Percentiles rank a stretch among this genome's conserved stretches.
Evolutionary conservation across 2,113 vertebrate genomes (phyloP).

Genomic region (Epinephelus lanceolatus): DNA sequence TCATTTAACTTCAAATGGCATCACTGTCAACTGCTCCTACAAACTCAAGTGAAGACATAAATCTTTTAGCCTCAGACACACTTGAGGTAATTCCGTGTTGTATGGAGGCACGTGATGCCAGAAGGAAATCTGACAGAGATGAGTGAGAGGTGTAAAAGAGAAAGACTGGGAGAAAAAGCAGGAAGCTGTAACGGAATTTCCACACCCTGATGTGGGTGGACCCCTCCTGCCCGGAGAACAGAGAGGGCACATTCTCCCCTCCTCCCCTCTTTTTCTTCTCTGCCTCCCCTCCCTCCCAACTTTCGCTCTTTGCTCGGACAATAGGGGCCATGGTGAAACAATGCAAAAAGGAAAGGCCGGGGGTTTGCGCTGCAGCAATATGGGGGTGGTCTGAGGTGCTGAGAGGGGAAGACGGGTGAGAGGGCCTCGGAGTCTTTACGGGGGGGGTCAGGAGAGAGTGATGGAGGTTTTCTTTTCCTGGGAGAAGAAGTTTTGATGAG

Average conservation of each 20-base stretch:
- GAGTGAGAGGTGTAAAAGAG: conserved; percentile 25
- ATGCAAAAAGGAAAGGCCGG: conserved; percentile 61
- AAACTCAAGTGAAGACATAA: neutral
- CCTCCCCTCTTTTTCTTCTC: conserved; percentile 26
- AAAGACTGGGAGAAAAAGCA: conserved; percentile 45
- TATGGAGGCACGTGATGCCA: conserved; percentile 16
- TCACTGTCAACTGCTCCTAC: neutral
- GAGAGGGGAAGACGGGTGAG: conserved; percentile 41
- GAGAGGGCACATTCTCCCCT: conserved; percentile 60
- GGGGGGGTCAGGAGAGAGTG: neutral
- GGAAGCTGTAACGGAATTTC: conserved; percentile 73
- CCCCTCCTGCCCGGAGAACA: conserved; percentile 45
- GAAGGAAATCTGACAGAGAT: conserved; percentile 24
- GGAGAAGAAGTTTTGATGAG: conserved; percentile 25
- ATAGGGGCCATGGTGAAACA: conserved; percentile 69
- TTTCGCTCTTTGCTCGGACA: conserved; percentile 62
- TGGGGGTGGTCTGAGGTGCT: conserved; percentile 58
- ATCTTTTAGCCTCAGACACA: neutral
- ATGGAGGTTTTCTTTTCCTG: conserved; percentile 38
- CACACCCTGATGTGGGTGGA: conserved; percentile 75
- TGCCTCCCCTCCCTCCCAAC: conserved; percentile 42
- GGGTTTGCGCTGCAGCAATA: conserved; percentile 14
- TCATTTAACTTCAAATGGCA: neutral
- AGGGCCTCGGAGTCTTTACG: conserved; percentile 12
- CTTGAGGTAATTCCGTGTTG: neutral